These are phyloP conservation scores for Enteromius afrohamiltoni DNA, from an alignment of 2,797 vertebrate genomes.

Conservation along the genomic window DNA sequence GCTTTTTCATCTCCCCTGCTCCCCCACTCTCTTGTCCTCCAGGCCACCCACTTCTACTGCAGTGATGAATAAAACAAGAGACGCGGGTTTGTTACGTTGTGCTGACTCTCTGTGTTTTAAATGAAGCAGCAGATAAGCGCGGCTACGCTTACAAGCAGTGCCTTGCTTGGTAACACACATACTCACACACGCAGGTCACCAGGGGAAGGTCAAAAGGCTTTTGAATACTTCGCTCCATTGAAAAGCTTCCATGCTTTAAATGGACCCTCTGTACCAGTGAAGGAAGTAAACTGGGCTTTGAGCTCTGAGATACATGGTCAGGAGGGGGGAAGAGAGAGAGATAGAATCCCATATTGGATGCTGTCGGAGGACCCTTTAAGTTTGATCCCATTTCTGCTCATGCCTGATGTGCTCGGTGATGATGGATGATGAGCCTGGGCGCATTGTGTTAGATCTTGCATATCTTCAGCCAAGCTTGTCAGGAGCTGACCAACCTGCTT, in stretches of 20 bases:
- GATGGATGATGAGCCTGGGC: conserved; percentile 47
- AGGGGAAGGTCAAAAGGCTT: conserved; percentile 56
- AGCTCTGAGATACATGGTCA: not conserved
- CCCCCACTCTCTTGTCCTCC: conserved; percentile 56
- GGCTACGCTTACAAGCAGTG: conserved; percentile 31
- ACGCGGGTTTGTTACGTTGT: conserved; percentile 67
- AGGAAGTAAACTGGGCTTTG: conserved; percentile 1
- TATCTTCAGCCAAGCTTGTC: conserved; percentile 41
- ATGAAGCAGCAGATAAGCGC: conserved; percentile 63
- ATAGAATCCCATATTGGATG: not conserved
- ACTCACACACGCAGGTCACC: conserved; percentile 47
- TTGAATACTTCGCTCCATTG: conserved; percentile 38
- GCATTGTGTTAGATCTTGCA: conserved; percentile 44
- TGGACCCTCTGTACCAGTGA: conserved; percentile 20
- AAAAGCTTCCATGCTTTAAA: conserved; percentile 42
- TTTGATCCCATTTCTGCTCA: conserved; percentile 28
- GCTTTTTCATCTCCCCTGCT: conserved; percentile 48
- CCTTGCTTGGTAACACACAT: conserved; percentile 64
- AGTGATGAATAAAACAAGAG: conserved; percentile 84
- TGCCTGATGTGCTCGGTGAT: conserved; percentile 29
- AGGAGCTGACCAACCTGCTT: conserved; percentile 41
- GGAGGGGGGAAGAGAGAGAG: not conserved
- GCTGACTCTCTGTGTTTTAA: conserved; percentile 77
- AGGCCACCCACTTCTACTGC: conserved; percentile 74
- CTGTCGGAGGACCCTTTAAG: conserved; percentile 17